phyloP scores from a whole-genome alignment of 2,888 invertebrate species.

The Neoascia interrupta region DNA sequence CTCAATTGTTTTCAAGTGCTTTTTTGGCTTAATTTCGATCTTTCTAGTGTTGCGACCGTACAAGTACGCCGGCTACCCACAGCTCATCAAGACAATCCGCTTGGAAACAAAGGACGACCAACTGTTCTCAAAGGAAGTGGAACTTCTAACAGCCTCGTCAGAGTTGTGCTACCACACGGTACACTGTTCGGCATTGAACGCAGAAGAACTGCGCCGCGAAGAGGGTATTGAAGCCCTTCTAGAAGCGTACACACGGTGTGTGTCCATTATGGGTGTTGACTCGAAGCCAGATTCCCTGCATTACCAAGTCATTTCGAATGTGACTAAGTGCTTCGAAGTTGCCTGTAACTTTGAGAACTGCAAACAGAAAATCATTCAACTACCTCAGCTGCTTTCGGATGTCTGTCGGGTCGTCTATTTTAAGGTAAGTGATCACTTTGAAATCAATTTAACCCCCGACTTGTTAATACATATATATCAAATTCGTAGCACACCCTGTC shows the following conservation, averaged over 20 bases:
- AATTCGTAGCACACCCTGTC: conserved; percentile 87
- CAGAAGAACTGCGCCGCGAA: conserved; percentile 97
- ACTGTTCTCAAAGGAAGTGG: conserved; percentile 91
- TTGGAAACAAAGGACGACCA: conserved; percentile 96
- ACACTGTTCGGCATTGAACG: conserved; percentile 96
- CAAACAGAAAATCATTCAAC: conserved; percentile 90
- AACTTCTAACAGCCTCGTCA: conserved; percentile 93
- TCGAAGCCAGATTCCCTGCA: conserved; percentile 89
- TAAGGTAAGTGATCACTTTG: conserved; percentile 85
- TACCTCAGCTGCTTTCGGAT: conserved; percentile 93
- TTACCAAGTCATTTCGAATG: conserved; percentile 94
- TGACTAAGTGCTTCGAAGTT: conserved; percentile 96
- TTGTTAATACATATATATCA: neutral
- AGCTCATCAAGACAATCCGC: conserved; percentile 96
- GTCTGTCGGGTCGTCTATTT: conserved; percentile 92
- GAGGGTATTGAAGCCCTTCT: conserved; percentile 92
- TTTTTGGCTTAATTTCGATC: conserved; percentile 22
- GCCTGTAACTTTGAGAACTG: conserved; percentile 96
- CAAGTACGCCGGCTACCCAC: conserved; percentile 99
- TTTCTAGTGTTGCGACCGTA: conserved; percentile 91
- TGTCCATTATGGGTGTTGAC: conserved; percentile 91
- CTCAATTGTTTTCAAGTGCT: conserved; percentile 3
- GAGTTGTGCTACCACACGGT: conserved; percentile 98
- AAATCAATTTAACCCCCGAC: no score
- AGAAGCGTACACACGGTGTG: conserved; percentile 96